Percentiles rank a stretch among this genome's conserved stretches.
Evolutionary conservation across 1,140 invertebrate species (phyloP).

Genomic region (Euwallacea fornicatus): DNA sequence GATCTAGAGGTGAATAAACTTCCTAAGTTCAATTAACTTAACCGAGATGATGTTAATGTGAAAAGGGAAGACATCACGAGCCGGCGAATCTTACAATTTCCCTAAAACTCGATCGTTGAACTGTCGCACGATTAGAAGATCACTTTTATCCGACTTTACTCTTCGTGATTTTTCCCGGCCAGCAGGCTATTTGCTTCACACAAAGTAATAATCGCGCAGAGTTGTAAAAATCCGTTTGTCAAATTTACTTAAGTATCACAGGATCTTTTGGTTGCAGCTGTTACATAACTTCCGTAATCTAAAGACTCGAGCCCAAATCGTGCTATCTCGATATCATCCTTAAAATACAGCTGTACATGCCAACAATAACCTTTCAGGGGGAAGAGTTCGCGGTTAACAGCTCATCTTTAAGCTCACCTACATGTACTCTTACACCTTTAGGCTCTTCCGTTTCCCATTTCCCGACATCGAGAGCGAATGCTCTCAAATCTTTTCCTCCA

Average conservation of each 20-base stretch:
- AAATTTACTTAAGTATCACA: slow-evolving; percentile 45
- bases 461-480: slow-evolving; percentile 65
- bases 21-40: no score
- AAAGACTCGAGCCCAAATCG: slow-evolving; percentile 43
- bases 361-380: slow-evolving; percentile 58
- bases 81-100: no score
- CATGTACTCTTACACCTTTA: slow-evolving; percentile 62
- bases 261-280: slow-evolving; percentile 46
- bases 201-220: no score
- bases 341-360: slow-evolving; percentile 56
- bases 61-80: no score
- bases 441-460: slow-evolving; percentile 66
- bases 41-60: no score
- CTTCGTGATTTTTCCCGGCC: no score
- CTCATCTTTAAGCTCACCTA: slow-evolving; percentile 62
- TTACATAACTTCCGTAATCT: slow-evolving; percentile 59
- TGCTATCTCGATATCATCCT: slow-evolving; percentile 50
- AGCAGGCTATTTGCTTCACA: no score
- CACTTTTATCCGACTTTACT: no score
- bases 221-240: slow-evolving; percentile 45
- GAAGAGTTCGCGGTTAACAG: slow-evolving; percentile 55
- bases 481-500: slow-evolving; percentile 67
- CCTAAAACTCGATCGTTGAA: no score
- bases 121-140: no score
- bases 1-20: no score